A percentile compares a stretch with the other conserved stretches of the same genome.
Evolutionary conservation across 2,113 vertebrate species (phyloP).

Genomic region (Cyphotilapia sp.): DNA sequence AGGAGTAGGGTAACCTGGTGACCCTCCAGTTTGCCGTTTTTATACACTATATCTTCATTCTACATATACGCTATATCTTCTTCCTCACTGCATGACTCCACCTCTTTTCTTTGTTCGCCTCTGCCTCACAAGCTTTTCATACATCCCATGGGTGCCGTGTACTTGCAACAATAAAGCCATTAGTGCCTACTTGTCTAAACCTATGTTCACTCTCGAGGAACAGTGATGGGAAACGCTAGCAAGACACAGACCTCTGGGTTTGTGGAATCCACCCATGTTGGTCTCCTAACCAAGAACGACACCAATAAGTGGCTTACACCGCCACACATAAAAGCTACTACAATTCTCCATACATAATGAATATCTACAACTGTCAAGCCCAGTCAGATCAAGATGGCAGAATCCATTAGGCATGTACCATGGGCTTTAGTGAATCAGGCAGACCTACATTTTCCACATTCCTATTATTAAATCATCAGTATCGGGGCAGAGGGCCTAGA

Average conservation of each 20-base stretch:
- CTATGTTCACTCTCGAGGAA: slow-evolving; percentile 54
- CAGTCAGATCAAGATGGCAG: slow-evolving; percentile 57
- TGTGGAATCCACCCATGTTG: slow-evolving; percentile 21
- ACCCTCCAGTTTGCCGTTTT: neutral
- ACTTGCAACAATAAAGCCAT: slow-evolving; percentile 47
- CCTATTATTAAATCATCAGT: slow-evolving; percentile 74
- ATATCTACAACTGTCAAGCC: slow-evolving; percentile 66
- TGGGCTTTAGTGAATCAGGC: slow-evolving; percentile 66
- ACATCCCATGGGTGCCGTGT: slow-evolving; percentile 49
- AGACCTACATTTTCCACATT: slow-evolving; percentile 69
- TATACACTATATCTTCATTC: neutral
- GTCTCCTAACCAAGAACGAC: slow-evolving; percentile 61
- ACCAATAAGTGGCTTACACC: slow-evolving; percentile 63
- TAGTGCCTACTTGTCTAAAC: slow-evolving; percentile 51
- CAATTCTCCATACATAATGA: slow-evolving; percentile 72
- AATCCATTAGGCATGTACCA: slow-evolving; percentile 65
- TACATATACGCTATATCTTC: neutral
- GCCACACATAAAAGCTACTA: slow-evolving; percentile 66
- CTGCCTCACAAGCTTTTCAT: slow-evolving; percentile 31
- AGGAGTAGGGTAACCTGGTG: neutral
- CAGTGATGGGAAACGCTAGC: slow-evolving; percentile 24
- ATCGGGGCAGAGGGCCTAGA: slow-evolving; percentile 47
- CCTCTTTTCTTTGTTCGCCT: slow-evolving; percentile 3
- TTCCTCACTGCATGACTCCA: neutral
- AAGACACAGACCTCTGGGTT: slow-evolving; percentile 41